Evolutionary conservation across 1,140 invertebrate species (phyloP).

Genomic region (Aporrectodea caliginosa): DNA sequence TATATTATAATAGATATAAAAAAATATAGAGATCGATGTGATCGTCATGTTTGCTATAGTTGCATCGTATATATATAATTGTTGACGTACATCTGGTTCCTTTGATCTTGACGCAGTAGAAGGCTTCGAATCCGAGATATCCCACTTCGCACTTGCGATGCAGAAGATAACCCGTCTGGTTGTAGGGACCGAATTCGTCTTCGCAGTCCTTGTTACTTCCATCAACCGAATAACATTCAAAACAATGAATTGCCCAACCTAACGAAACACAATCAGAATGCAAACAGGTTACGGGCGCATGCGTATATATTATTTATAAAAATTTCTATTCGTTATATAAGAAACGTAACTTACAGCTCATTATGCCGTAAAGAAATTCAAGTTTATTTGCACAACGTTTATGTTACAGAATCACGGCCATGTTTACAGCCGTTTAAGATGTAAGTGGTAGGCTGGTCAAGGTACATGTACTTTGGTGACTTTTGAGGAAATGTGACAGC

Average conservation of each 20-base stretch:
- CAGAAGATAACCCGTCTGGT: slow-evolving; percentile 39
- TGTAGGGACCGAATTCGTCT: slow-evolving; percentile 38
- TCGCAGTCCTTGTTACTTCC: slow-evolving; percentile 39
- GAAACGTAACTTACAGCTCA: too few relatives aligned
- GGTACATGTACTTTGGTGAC: too few relatives aligned
- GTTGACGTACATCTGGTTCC: slow-evolving; percentile 40
- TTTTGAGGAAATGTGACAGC: too few relatives aligned
- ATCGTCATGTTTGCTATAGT: too few relatives aligned
- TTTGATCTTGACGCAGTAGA: slow-evolving; percentile 45
- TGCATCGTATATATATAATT: too few relatives aligned
- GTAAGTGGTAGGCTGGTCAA: not conserved
- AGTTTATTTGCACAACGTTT: too few relatives aligned
- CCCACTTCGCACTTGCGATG: slow-evolving; percentile 39
- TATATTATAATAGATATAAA: too few relatives aligned
- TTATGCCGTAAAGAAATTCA: too few relatives aligned
- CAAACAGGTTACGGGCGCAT: not conserved
- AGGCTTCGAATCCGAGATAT: slow-evolving; percentile 42
- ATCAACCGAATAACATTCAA: slow-evolving; percentile 41
- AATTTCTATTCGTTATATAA: not conserved
- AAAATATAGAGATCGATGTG: too few relatives aligned
- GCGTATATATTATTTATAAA: not conserved
- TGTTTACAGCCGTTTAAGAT: too few relatives aligned
- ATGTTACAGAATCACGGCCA: too few relatives aligned
- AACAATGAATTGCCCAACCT: slow-evolving; percentile 44
- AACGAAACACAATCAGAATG: slow-evolving; percentile 16